Conservation (phyloP, 2,113 vertebrate species). For the Aramus guarauna region DNA sequence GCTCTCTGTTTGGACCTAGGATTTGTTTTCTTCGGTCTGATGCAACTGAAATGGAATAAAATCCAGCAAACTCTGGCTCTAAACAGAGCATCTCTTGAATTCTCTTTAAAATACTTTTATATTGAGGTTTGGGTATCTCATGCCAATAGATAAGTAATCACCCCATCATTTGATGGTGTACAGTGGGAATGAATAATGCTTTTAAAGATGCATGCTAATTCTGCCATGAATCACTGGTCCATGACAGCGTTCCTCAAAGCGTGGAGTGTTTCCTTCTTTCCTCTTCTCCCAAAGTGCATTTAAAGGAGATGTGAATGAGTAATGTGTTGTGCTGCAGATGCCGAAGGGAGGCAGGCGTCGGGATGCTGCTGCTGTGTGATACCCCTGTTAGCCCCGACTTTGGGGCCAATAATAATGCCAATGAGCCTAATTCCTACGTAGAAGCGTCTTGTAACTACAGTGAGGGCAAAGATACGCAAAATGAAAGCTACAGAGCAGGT, state of each 20-base stretch:
- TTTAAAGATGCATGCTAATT: neutral
- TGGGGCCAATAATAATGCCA: neutral
- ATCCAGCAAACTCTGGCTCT: neutral
- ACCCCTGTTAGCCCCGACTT: rapidly evolving
- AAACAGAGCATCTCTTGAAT: neutral
- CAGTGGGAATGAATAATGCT: neutral
- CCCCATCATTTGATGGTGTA: neutral
- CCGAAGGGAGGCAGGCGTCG: neutral
- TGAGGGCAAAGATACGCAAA: neutral
- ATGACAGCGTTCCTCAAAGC: neutral
- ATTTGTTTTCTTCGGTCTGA: neutral
- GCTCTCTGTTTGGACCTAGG: neutral
- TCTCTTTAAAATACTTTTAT: neutral
- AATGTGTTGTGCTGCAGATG: neutral
- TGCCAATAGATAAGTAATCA: neutral
- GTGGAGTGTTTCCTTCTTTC: neutral
- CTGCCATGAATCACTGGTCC: neutral
- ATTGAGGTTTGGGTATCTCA: neutral
- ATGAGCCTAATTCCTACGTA: neutral
- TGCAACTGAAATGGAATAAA: neutral
- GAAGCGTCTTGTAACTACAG: neutral
- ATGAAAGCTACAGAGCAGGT: neutral
- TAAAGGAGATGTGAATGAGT: neutral
- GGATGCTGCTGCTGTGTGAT: neutral
- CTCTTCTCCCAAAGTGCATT: neutral